Conservation (phyloP, 53 echinoderm and acorn worm species). For the Crossaster papposus region DNA sequence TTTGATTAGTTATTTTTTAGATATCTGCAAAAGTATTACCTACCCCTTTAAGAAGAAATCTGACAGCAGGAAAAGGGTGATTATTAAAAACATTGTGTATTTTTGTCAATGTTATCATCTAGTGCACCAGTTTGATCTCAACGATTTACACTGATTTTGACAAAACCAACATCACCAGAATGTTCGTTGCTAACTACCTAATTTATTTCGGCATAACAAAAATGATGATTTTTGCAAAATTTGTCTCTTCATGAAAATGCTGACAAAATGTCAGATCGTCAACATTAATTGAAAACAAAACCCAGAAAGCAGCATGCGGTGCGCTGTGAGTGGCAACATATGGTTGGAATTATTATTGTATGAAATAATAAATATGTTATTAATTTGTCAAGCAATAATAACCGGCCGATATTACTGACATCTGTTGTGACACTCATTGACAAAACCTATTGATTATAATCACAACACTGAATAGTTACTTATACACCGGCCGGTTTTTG, state of each 20-base stretch:
- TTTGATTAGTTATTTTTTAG: too few relatives aligned
- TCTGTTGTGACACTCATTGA: slow-evolving; percentile 8
- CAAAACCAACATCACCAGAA: too few relatives aligned
- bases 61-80: too few relatives aligned
- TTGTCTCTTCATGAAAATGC: not conserved
- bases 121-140: too few relatives aligned
- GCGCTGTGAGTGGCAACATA: not conserved
- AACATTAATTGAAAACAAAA: not conserved
- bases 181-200: too few relatives aligned
- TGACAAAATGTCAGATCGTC: not conserved
- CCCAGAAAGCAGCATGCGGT: not conserved
- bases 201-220: too few relatives aligned
- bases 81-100: too few relatives aligned
- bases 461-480: not conserved
- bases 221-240: too few relatives aligned
- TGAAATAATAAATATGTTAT: not conserved
- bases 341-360: not conserved
- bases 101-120: too few relatives aligned
- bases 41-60: too few relatives aligned
- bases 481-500: not conserved
- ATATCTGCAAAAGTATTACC: too few relatives aligned
- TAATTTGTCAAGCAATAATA: not conserved
- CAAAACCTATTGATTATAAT: not conserved
- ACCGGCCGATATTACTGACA: not conserved
- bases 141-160: too few relatives aligned